Conservation (phyloP, 2,113 vertebrate genomes). For the Zosterops lateralis region DNA sequence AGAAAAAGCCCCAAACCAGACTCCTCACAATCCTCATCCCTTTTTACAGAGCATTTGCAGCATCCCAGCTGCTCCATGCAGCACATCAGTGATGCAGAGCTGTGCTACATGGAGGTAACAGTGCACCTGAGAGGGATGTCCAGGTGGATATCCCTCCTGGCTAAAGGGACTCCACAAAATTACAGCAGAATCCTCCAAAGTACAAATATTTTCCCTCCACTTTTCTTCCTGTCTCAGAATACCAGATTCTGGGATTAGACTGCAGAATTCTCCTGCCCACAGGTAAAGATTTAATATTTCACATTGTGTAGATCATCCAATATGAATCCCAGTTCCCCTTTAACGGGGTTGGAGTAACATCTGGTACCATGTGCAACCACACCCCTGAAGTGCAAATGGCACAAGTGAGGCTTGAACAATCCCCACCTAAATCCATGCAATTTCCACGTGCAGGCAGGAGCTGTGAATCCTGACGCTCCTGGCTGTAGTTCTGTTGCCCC, state of each 20-base stretch:
- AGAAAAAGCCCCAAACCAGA: background rate
- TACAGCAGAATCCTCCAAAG: background rate
- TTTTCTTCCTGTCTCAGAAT: background rate
- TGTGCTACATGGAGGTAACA: background rate
- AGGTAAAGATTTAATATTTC: background rate
- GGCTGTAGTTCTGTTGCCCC: rapidly evolving
- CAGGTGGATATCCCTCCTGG: background rate
- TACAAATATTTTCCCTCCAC: background rate
- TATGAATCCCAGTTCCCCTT: background rate
- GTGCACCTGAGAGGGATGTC: background rate
- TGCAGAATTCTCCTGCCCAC: background rate
- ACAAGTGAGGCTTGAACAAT: background rate
- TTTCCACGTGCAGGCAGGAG: background rate
- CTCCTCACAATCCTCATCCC: background rate
- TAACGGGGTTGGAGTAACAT: background rate
- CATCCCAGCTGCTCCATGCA: background rate
- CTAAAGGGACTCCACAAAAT: background rate
- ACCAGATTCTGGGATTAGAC: background rate
- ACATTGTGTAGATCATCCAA: rapidly evolving
- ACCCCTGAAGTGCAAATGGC: background rate
- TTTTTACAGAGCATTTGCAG: background rate
- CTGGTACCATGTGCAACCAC: background rate
- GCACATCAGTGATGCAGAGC: background rate
- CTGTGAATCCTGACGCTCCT: background rate
- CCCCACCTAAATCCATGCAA: rapidly evolving